Evolutionary conservation across 2,113 vertebrate species (phyloP).

Genomic region (Mionectes macconnelli): DNA sequence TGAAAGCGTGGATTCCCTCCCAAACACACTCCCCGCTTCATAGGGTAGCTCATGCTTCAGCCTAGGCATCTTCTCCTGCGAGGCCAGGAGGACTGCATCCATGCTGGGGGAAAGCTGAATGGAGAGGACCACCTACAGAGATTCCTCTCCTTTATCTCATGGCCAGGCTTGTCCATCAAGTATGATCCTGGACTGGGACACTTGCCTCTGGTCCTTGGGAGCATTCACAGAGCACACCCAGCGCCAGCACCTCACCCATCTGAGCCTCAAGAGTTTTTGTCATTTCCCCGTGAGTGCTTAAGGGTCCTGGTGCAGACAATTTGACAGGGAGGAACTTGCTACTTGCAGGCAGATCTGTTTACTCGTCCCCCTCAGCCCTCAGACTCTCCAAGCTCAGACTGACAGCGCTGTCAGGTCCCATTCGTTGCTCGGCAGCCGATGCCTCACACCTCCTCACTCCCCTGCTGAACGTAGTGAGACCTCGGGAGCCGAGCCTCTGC

Average conservation of each 20-base stretch:
- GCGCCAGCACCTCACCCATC: fast-evolving
- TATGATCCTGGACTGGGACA: neutral
- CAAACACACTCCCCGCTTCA: fast-evolving
- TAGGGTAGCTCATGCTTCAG: neutral
- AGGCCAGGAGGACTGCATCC: neutral
- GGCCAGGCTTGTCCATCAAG: neutral
- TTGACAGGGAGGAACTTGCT: neutral
- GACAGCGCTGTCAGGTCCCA: neutral
- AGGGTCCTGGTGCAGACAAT: neutral
- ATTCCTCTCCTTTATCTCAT: neutral
- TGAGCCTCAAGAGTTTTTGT: neutral
- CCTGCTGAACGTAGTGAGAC: neutral
- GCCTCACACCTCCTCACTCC: neutral
- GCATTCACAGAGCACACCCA: neutral
- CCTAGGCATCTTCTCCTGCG: neutral
- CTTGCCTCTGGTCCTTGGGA: neutral
- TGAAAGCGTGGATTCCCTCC: neutral
- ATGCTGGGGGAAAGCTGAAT: neutral
- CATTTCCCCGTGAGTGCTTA: neutral
- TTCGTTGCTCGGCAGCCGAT: neutral
- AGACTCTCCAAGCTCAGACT: neutral
- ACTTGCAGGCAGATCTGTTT: neutral
- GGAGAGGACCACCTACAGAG: fast-evolving
- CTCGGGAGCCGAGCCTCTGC: neutral
- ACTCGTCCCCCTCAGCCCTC: neutral